phyloP scores from a whole-genome alignment of 2,113 vertebrate genomes.

The Daphoenositta chrysoptera region DNA sequence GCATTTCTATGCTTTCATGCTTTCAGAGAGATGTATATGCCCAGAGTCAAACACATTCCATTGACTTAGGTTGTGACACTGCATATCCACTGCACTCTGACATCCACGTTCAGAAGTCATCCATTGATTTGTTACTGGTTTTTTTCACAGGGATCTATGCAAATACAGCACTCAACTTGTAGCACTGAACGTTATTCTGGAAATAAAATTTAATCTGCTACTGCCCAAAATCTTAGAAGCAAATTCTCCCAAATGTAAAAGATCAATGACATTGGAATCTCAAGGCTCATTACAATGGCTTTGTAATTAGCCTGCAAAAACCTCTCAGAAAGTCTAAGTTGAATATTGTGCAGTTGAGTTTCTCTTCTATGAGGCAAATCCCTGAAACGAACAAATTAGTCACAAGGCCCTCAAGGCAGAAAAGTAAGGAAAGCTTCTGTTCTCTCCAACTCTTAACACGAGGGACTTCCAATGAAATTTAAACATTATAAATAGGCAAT shows the following conservation, averaged over 20 bases:
- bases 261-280: conserved; percentile 14
- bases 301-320: conserved; percentile 50
- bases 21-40: not conserved
- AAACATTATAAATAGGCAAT: conserved; percentile 60
- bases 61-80: not conserved
- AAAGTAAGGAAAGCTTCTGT: conserved; percentile 52
- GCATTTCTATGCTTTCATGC: not conserved
- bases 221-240: not conserved
- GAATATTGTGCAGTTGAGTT: conserved; percentile 31
- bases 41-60: not conserved
- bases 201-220: conserved; percentile 6
- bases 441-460: not conserved
- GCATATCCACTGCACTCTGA: not conserved
- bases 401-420: conserved; percentile 40
- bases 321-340: conserved; percentile 3
- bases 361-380: conserved; percentile 46
- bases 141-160: not conserved
- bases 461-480: conserved; percentile 50
- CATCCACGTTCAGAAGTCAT: not conserved
- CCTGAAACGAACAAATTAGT: conserved; percentile 56
- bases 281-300: conserved; percentile 29
- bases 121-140: not conserved
- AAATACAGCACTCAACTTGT: not conserved
- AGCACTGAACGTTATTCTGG: not conserved
- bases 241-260: conserved; percentile 4